Evolutionary conservation across 2,797 vertebrate genomes (phyloP), one percentile per base, ranked within the genome.

Genomic region (Chaetodon trifasciatus): DNA sequence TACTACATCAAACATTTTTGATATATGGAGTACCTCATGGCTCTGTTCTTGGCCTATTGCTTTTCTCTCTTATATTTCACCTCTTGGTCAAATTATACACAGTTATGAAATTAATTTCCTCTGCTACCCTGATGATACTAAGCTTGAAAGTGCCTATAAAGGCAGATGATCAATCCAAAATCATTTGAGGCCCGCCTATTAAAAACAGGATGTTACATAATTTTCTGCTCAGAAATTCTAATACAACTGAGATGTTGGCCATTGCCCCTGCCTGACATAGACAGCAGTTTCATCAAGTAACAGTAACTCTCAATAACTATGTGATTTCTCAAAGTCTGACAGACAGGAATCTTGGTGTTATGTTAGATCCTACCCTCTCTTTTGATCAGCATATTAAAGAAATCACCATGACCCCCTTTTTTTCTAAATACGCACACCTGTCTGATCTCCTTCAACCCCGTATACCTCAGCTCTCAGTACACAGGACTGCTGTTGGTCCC

Each of bases 321-420:
- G 17, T 12, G 46, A 47, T 64, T n/a, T 40, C 24, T 49, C 63
- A 35, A 24, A 53, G 49, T 24, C 6, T 23, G 10, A 28, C 17
- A 67, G 44, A 5, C n/a, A 35, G 15, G 8, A 44, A 44, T 56
- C 32, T 49, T 17, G 12, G 28, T 24, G 8, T 37, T 57, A 19
- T 19, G 5, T 24, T 42, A 47, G 13, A 58, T 46, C 11, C 13
- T 21, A 44, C 39, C 16, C 39, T n/a, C 68, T 46, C 39, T 12
- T 56, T 70, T 44, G 13, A 53, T 67, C 50, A n/a, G 40, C 21
- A 70, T 42, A 23, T 58, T 47, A n/a, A 58, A 49, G 23, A 28
- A 42, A 55, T 46, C 23, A 32, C 16, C 46, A 23, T 11, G 3
- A 11, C 8, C 6, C 0, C 6, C n/a, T 7, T 24, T 62, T 23